These are phyloP conservation scores for Streblospio benedicti DNA, from an alignment of 1,140 invertebrate genomes.

Conservation along the genomic window DNA sequence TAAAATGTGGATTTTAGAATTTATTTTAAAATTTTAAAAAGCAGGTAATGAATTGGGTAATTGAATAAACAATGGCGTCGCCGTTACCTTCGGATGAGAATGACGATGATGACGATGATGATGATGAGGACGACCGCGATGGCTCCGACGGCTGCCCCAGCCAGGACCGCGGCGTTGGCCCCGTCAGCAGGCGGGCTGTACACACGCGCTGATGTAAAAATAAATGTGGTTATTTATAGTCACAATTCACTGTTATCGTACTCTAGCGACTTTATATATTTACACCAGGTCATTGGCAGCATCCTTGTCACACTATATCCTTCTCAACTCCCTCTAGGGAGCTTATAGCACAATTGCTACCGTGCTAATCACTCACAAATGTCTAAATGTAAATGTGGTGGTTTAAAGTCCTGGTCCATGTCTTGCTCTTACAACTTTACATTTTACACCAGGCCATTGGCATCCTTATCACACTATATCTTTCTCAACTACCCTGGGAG, in stretches of 20 bases:
- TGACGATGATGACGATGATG: conserved; percentile 1
- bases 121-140: not conserved
- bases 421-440: too few species aligned
- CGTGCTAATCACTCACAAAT: too few species aligned
- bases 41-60: not conserved
- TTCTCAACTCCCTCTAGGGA: not conserved
- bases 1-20: not conserved
- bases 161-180: not conserved
- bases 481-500: too few species aligned
- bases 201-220: not conserved
- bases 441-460: too few species aligned
- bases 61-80: not conserved
- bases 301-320: not conserved
- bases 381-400: too few species aligned
- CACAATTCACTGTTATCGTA: not conserved
- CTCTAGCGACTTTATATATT: not conserved
- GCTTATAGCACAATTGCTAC: too few species aligned
- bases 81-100: not conserved
- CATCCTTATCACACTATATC: too few species aligned
- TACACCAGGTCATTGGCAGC: not conserved
- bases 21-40: not conserved
- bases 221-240: not conserved
- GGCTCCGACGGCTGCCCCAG: not conserved
- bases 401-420: too few species aligned
- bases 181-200: not conserved